Conservation (phyloP, 2,888 invertebrate genomes). For the Eremobia ochroleuca region DNA sequence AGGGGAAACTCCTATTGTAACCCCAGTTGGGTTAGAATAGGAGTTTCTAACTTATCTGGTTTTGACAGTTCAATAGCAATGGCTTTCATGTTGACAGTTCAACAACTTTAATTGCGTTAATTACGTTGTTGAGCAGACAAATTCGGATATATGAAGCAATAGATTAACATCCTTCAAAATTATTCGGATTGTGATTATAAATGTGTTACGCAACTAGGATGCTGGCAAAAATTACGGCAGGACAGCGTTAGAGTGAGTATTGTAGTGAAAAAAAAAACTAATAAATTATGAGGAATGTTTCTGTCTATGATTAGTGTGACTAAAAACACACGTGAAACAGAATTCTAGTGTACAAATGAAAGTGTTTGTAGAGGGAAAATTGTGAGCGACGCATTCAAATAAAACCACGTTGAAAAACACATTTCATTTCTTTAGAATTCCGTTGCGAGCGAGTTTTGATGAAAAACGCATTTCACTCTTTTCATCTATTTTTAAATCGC, state of each 20-base stretch:
- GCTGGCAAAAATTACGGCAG: neutral
- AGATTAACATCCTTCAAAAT: neutral
- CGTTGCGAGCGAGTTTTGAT: slow-evolving; percentile 45
- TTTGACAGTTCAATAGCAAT: neutral
- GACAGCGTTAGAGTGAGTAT: too few relatives aligned
- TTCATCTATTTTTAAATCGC: slow-evolving; percentile 55
- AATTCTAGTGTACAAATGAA: slow-evolving; percentile 33
- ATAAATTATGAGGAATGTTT: neutral
- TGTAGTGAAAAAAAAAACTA: neutral
- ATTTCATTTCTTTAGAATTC: slow-evolving; percentile 61
- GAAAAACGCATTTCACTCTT: slow-evolving; percentile 52
- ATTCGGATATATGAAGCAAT: neutral
- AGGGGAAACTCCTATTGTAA: too few relatives aligned
- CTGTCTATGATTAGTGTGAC: slow-evolving; percentile 4
- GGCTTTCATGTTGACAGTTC: neutral
- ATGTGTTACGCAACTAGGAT: neutral
- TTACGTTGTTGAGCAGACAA: neutral
- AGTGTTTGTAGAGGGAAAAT: slow-evolving; percentile 44
- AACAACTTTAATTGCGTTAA: neutral
- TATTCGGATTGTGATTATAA: neutral
- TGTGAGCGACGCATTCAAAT: slow-evolving; percentile 47
- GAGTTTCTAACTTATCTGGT: neutral
- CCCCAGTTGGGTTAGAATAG: too few relatives aligned
- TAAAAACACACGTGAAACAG: slow-evolving; percentile 14
- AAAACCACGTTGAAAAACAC: slow-evolving; percentile 44